Conservation (phyloP, 2,113 vertebrate genomes). For the Ctenomys sociabilis region DNA sequence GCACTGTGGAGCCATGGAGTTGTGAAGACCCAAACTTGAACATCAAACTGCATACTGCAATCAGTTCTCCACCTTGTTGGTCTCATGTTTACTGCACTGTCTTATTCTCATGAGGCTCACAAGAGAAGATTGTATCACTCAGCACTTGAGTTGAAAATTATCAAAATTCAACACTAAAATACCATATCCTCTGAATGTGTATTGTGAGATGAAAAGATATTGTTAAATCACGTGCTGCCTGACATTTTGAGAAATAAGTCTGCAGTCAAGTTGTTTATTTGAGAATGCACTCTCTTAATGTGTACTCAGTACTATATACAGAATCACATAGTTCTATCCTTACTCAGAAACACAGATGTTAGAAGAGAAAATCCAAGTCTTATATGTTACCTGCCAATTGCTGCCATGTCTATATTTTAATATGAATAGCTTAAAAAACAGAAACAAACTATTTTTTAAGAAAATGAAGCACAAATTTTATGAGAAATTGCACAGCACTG, state of each 20-base stretch:
- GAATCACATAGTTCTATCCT: neutral
- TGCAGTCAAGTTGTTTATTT: neutral
- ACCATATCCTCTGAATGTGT: neutral
- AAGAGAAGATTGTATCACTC: too few species aligned
- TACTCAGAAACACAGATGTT: neutral
- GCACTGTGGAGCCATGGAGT: neutral
- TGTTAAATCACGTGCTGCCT: neutral
- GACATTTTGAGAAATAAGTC: neutral
- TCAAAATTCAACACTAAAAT: neutral
- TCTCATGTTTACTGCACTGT: neutral
- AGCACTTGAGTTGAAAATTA: neutral
- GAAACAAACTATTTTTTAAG: too few species aligned
- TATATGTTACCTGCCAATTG: neutral
- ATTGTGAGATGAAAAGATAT: neutral
- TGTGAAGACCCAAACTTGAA: neutral
- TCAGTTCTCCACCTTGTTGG: neutral
- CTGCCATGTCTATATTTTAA: neutral
- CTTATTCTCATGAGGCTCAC: neutral
- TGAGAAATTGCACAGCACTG: fast-evolving
- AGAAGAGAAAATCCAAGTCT: neutral
- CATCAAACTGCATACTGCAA: neutral
- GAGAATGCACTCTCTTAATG: neutral
- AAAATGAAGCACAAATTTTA: neutral
- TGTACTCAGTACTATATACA: neutral
- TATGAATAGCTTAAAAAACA: neutral